Percentiles rank a stretch among this genome's conserved stretches.
phyloP scores from a whole-genome alignment of 1,140 invertebrate species.

The Portunus trituberculatus region DNA sequence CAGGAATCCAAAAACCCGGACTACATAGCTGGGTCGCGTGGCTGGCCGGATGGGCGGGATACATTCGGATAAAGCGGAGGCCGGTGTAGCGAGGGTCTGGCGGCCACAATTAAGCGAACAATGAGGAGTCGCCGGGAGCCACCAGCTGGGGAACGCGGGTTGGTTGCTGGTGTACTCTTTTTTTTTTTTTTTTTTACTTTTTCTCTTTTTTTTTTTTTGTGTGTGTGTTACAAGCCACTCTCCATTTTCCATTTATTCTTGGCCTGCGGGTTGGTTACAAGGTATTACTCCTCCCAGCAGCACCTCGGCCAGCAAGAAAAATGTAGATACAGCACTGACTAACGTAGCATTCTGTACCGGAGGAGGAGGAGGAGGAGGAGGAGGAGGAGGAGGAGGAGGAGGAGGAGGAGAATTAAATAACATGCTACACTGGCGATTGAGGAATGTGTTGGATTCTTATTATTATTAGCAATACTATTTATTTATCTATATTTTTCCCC shows the following conservation, averaged over 20 bases:
- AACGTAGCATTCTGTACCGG: background rate
- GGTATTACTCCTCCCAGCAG: background rate
- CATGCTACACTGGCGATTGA: background rate
- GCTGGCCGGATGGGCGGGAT: slow-evolving; percentile 3
- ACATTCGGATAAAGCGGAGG: slow-evolving; percentile 31
- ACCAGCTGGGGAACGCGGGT: slow-evolving; percentile 34
- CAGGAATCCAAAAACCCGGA: too few relatives aligned
- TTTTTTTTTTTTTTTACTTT: background rate
- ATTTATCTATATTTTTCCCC: background rate
- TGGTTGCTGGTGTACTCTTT: background rate
- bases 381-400: background rate
- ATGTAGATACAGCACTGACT: slow-evolving; percentile 3
- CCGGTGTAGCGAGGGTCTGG: slow-evolving; percentile 41
- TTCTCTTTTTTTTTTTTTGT: background rate
- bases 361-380: slow-evolving; percentile 8
- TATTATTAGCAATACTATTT: background rate
- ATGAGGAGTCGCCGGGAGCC: slow-evolving; percentile 27
- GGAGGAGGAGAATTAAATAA: background rate
- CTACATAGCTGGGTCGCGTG: background rate
- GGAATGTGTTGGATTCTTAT: background rate
- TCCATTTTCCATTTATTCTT: slow-evolving; percentile 47
- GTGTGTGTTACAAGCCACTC: slow-evolving; percentile 16
- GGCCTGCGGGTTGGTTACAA: background rate
- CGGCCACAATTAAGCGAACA: slow-evolving; percentile 43
- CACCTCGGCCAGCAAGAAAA: background rate